Conservation (phyloP, 2,888 invertebrate species). For the Spialia ferax region DNA sequence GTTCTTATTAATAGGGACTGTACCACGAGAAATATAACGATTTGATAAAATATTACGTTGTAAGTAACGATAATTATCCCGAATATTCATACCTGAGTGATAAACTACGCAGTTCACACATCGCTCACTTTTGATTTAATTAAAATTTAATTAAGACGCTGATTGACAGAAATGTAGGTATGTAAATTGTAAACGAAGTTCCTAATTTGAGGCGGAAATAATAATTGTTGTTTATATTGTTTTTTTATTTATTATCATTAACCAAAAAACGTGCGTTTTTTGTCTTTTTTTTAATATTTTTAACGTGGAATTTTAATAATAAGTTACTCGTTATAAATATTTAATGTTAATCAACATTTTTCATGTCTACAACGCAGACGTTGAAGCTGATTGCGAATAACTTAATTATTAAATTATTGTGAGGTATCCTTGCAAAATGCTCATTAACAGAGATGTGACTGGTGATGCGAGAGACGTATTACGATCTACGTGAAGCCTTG, state of each 20-base stretch:
- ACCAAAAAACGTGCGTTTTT: neutral
- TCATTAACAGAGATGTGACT: constrained; percentile 10
- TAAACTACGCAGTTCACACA: neutral
- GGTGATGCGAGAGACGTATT: constrained; percentile 1
- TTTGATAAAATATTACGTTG: too few species aligned
- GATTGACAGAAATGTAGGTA: neutral
- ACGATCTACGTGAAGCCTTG: constrained; percentile 32
- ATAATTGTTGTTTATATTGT: neutral
- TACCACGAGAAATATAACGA: too few species aligned
- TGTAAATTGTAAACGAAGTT: neutral
- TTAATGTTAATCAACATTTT: constrained; percentile 19
- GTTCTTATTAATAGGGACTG: too few species aligned
- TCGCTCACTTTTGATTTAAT: too few species aligned
- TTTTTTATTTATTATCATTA: neutral
- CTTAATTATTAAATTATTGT: neutral
- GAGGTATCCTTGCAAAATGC: constrained; percentile 24
- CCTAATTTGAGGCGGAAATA: constrained; percentile 3
- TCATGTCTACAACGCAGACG: neutral
- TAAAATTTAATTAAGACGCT: neutral
- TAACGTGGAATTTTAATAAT: too few species aligned
- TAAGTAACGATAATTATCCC: too few species aligned
- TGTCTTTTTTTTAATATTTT: neutral
- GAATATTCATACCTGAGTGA: neutral
- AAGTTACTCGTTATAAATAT: neutral
- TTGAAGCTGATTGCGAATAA: neutral